Percentiles rank a stretch among this genome's conserved stretches.
Evolutionary conservation across 1,140 invertebrate genomes (phyloP).

Genomic region (Drosophila sp.): DNA sequence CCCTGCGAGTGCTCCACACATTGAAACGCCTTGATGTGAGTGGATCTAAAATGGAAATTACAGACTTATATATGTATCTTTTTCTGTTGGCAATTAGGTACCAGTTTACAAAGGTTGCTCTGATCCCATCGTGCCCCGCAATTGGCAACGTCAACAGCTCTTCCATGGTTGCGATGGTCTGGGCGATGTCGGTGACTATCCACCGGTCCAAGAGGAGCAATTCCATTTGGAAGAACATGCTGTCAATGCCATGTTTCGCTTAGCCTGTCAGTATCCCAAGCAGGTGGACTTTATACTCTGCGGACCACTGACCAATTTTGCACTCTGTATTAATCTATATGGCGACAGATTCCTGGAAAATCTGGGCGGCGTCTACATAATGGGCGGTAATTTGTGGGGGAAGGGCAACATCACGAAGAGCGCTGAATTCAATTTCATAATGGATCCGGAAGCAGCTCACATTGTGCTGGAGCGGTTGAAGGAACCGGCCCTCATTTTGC

Average conservation of each 20-base stretch:
- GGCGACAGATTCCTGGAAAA: conserved; percentile 85
- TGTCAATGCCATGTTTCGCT: conserved; percentile 83
- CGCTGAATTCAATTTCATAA: conserved; percentile 91
- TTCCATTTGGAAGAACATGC: conserved; percentile 47
- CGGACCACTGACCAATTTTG: conserved; percentile 91
- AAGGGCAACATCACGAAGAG: conserved; percentile 86
- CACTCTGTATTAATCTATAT: conserved; percentile 88
- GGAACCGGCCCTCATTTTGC: conserved; percentile 85
- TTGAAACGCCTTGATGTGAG: conserved; percentile 84
- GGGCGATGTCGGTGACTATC: conserved; percentile 83
- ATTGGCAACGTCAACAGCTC: conserved; percentile 13
- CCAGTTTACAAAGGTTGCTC: conserved; percentile 86
- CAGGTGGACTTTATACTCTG: conserved; percentile 42
- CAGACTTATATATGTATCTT: background rate
- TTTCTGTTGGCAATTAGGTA: conserved; percentile 83
- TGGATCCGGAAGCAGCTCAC: conserved; percentile 90
- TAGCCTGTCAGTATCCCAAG: conserved; percentile 73
- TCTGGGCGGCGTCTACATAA: conserved; percentile 87
- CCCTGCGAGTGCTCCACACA: conserved; percentile 84
- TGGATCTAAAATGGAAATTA: conserved; percentile 21
- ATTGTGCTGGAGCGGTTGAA: conserved; percentile 85
- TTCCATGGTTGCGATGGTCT: conserved; percentile 86
- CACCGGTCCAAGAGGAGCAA: conserved; percentile 8
- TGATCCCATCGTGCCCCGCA: conserved; percentile 63
- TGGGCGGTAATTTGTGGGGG: conserved; percentile 90